These are phyloP conservation scores for Deilephila elpenor DNA, from an alignment of 2,888 invertebrate genomes.

Conservation along the genomic window DNA sequence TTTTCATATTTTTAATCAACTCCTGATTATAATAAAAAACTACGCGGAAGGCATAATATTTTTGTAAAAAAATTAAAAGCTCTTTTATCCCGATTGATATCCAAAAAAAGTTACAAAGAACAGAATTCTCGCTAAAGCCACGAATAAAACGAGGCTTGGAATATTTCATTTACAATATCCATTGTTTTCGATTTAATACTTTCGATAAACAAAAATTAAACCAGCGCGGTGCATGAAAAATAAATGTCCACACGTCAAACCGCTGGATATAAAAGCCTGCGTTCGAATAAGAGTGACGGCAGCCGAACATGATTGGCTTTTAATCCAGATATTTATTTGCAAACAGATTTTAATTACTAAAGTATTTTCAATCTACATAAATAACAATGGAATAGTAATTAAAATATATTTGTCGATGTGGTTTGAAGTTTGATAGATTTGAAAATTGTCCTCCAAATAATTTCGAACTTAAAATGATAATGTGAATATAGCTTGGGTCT, in stretches of 20 bases:
- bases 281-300: slow-evolving; percentile 8
- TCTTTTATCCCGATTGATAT: too few species aligned
- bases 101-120: too few species aligned
- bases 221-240: slow-evolving; percentile 21
- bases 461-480: background rate
- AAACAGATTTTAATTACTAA: background rate
- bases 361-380: background rate
- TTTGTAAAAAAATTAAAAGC: too few species aligned
- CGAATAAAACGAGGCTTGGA: background rate
- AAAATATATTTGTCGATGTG: background rate
- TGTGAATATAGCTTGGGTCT: background rate
- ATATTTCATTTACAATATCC: background rate
- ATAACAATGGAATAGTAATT: background rate
- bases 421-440: background rate
- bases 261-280: slow-evolving; percentile 13
- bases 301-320: slow-evolving; percentile 6
- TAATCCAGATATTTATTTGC: slow-evolving; percentile 11
- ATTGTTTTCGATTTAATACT: slow-evolving; percentile 5
- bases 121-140: background rate
- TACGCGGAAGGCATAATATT: too few species aligned
- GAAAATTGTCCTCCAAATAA: background rate
- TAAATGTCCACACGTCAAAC: slow-evolving; percentile 18
- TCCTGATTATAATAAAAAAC: too few species aligned
- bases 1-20: too few species aligned
- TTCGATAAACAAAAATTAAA: slow-evolving; percentile 13